Evolutionary conservation across 2,888 invertebrate species (phyloP), one percentile per base, ranked within the genome.

Genomic region (Cephus pulcher): DNA sequence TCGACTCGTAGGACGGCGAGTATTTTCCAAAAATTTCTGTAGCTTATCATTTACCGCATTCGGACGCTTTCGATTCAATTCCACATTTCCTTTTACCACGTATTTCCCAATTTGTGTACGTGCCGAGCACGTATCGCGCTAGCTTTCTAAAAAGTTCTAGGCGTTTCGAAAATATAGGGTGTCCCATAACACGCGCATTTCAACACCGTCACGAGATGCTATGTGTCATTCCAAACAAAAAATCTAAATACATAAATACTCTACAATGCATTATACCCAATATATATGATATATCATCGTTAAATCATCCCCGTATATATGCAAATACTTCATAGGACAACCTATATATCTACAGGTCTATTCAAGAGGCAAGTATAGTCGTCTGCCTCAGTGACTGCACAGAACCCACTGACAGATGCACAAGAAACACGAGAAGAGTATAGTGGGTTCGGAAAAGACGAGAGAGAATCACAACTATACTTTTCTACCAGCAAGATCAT

Each of bases 341-440:
- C 56, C 56, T 56, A 56, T 56, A 56, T 56, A 56, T 56, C 56
- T 56, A 56, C 56, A 56, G 56, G 56, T 56, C 56, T 56, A 56
- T 56, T 56, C 56, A 56, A 56, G 9, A 56, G 56, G 56, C 56
- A 56, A 23, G 56, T 56, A 56, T 56, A 56, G 56, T 56, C 56
- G 23, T 56, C 56, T 56, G 56, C 56, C 71, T 71, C 71, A 71
- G 71, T 71, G 71, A 71, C 71, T 71, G 71, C 71, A 71, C 71
- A 71, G 56, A 56, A 56, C 23, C 56, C 56, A 56, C 56, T 56
- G 56, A 56, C 56, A 56, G 56, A 56, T 56, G 56, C 56, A 56
- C 23, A 56, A 56, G 56, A 23, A 23, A 56, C 23, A 56, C 56
- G 56, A 56, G 23, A 56, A 23, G 9, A 56, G 56, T 56, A 56